Percentiles rank a stretch among this genome's conserved stretches.
phyloP scores from a whole-genome alignment of 2,113 vertebrate genomes.

The Chunga burmeisteri region DNA sequence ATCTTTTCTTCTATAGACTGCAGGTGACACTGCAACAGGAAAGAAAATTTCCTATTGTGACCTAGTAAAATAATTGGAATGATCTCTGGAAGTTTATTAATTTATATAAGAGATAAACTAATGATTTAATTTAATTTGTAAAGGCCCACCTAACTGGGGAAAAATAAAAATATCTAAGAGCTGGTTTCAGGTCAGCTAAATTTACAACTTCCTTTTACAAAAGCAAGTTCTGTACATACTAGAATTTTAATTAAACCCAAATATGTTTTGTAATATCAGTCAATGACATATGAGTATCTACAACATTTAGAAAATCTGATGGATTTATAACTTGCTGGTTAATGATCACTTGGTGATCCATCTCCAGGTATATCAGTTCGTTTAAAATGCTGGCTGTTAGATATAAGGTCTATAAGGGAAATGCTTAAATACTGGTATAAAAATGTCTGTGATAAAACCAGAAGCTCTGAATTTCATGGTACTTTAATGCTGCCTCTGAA shows the following conservation, averaged over 20 bases:
- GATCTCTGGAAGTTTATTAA: neutral
- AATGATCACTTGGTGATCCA: slow-evolving; percentile 46
- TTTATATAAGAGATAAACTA: neutral
- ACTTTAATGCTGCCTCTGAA: slow-evolving; percentile 68
- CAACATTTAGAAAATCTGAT: slow-evolving; percentile 25
- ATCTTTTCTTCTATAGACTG: neutral
- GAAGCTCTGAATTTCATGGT: slow-evolving; percentile 70
- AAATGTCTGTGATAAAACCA: slow-evolving; percentile 69
- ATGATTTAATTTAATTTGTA: neutral
- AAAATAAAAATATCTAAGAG: neutral
- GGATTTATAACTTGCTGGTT: slow-evolving; percentile 42
- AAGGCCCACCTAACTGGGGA: neutral
- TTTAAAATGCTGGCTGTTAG: slow-evolving; percentile 42
- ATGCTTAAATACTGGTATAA: slow-evolving; percentile 65
- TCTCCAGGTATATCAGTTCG: slow-evolving; percentile 16
- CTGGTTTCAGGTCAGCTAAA: neutral
- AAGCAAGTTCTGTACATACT: neutral
- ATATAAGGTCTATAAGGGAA: slow-evolving; percentile 20
- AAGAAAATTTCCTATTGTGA: neutral
- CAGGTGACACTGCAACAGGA: neutral
- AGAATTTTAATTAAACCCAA: neutral
- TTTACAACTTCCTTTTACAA: neutral
- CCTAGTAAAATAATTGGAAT: neutral
- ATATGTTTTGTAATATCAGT: neutral
- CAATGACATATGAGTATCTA: neutral